These are phyloP conservation scores for Aphaenogaster rudis DNA, from an alignment of 1,140 invertebrate species.

Conservation along the genomic window DNA sequence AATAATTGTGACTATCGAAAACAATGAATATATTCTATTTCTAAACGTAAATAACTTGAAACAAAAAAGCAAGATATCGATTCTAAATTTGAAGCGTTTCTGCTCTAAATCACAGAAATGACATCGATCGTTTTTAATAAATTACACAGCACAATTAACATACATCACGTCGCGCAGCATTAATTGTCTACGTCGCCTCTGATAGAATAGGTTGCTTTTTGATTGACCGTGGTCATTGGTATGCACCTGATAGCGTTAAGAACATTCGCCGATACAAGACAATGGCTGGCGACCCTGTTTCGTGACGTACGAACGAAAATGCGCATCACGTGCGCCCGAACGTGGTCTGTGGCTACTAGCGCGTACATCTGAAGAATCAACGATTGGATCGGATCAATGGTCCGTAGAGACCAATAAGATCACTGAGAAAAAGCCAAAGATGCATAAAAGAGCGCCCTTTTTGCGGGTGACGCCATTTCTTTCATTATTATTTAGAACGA, in stretches of 20 bases:
- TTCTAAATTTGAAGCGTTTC: not conserved
- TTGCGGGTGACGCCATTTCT: not conserved
- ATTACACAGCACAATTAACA: not conserved
- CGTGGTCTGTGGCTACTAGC: slow-evolving; percentile 46
- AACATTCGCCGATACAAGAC: slow-evolving; percentile 68
- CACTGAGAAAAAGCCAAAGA: slow-evolving; percentile 35
- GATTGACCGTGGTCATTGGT: slow-evolving; percentile 58
- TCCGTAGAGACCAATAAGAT: slow-evolving; percentile 6
- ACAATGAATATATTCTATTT: not conserved
- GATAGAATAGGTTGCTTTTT: slow-evolving; percentile 65
- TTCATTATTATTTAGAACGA: not conserved
- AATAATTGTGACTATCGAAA: not conserved
- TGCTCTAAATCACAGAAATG: not conserved
- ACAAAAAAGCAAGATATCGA: not conserved
- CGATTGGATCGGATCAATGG: slow-evolving; percentile 41
- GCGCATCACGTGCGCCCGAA: slow-evolving; percentile 65
- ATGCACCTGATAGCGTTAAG: slow-evolving; percentile 51
- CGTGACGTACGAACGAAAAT: slow-evolving; percentile 57
- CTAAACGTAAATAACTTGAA: not conserved
- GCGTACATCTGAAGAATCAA: slow-evolving; percentile 33
- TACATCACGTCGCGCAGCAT: slow-evolving; percentile 10
- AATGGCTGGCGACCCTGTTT: slow-evolving; percentile 53
- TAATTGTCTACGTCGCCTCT: slow-evolving; percentile 68
- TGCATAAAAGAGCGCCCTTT: not conserved
- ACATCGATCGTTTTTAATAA: not conserved